Conservation (phyloP, 2,113 vertebrate species). For the Rhineura floridana region DNA sequence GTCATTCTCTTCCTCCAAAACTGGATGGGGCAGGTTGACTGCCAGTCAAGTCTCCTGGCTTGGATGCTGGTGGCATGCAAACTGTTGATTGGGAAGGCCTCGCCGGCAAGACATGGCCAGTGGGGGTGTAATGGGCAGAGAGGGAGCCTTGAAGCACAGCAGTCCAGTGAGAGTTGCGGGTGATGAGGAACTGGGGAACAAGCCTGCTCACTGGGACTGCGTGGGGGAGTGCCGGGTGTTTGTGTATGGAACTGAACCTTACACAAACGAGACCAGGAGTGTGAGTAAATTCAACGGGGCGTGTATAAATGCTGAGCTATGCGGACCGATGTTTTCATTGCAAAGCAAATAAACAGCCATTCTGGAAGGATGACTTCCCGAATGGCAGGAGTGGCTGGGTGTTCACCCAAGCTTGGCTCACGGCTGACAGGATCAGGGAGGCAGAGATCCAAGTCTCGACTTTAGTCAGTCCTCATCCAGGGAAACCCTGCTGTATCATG, state of each 20-base stretch:
- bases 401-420: not conserved
- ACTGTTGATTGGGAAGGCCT: not conserved
- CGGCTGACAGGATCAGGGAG: not conserved
- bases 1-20: constrained; percentile 7
- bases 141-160: not conserved
- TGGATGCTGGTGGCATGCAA: not conserved
- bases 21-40: not conserved
- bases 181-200: not conserved
- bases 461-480: fast-evolving
- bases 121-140: too few relatives aligned
- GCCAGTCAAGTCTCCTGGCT: not conserved
- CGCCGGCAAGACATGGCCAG: not conserved
- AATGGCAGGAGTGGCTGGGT: not conserved
- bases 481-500: not conserved
- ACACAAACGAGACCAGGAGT: not conserved
- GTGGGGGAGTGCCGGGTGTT: fast-evolving
- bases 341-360: constrained; percentile 39
- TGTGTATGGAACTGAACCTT: not conserved
- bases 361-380: not conserved
- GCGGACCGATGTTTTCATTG: not conserved
- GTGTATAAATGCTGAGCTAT: not conserved
- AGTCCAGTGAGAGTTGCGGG: not conserved
- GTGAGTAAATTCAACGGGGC: not conserved
- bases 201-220: too few relatives aligned
- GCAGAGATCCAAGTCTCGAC: fast-evolving